Evolutionary conservation across 2,888 invertebrate genomes (phyloP).

Genomic region (Teinopalpus imperialis): DNA sequence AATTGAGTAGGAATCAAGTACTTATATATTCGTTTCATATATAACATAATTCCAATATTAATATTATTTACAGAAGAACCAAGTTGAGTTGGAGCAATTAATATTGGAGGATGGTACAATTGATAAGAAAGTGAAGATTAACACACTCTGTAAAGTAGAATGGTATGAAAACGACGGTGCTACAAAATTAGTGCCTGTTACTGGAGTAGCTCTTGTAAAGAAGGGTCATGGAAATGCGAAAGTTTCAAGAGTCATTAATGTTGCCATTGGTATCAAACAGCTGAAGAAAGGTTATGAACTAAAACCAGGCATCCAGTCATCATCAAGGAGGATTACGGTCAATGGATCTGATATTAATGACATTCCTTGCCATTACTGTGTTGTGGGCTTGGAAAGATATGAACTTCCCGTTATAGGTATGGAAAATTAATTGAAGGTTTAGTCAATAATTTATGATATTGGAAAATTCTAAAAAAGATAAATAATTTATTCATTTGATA

Average conservation of each 20-base stretch:
- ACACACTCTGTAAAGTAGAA: slow-evolving; percentile 85
- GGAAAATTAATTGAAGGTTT: no score
- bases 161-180: slow-evolving; percentile 85
- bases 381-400: slow-evolving; percentile 84
- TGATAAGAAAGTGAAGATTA: slow-evolving; percentile 84
- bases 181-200: slow-evolving; percentile 81
- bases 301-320: slow-evolving; percentile 84
- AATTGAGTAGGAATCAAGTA: no score
- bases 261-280: slow-evolving; percentile 80
- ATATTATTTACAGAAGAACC: slow-evolving; percentile 62
- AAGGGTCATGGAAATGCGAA: slow-evolving; percentile 77
- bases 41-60: slow-evolving; percentile 1
- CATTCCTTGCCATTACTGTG: slow-evolving; percentile 85
- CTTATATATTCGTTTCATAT: no score
- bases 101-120: slow-evolving; percentile 70
- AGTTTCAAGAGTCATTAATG: slow-evolving; percentile 80
- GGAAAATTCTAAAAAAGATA: slow-evolving; percentile 2
- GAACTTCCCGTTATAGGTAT: slow-evolving; percentile 88
- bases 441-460: no score
- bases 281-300: slow-evolving; percentile 82
- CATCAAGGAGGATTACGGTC: slow-evolving; percentile 83
- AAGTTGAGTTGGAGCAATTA: slow-evolving; percentile 71
- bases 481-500: slow-evolving; percentile 2
- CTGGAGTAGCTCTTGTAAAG: slow-evolving; percentile 80
- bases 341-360: slow-evolving; percentile 83